Evolutionary conservation across 92 coral and sea anemone genomes (phyloP), one percentile per base, ranked within the genome.

Genomic region (Heliopora coerulea): DNA sequence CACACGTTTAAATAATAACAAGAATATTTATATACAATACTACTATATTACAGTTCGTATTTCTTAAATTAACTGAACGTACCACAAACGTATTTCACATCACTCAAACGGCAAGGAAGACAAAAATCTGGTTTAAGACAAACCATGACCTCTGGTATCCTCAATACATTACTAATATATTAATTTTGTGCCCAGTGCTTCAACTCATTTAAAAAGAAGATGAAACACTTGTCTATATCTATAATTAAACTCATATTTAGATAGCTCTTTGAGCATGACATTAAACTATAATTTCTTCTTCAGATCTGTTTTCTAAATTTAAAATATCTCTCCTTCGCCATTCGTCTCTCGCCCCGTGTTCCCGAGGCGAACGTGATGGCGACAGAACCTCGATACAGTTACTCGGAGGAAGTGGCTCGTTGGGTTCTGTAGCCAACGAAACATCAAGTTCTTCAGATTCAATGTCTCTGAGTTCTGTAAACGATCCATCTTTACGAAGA

Each of bases 301-400:
- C 32, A 25, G 77, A 70, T 18, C 54, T 52, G 23, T 63, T 70
- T 50, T 54, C 24, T 35, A 70, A 70, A 11, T 52, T 70, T 52
- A 70, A 24, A 23, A 70, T 32, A 14, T 70, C 77, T 21, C 62
- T 31, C 63, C 99, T 95, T 54, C 96, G 75, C 96, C 96, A 95
- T 62, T 95, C 99, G 83, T 95, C 99, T 31, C 89, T 88, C 30
- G 91, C 96, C 29, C 99, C 99, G 54, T 90, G 91, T 80, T 95
- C 99, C 79, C 86, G 82, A 9, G 99, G 99, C 79, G 99, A 90
- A 63, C 88, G 89, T 68, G 99, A 90, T 48, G 99, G 99, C 25
- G 95, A 87, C 1, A 90, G 48, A 2, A 95, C 90, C 72, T 88
- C 96, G 24, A 96, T 96, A 5, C 89, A 80, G 3, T 87, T 83